Conservation (phyloP, 2,113 vertebrate species). For the Brevimyrus niger region DNA sequence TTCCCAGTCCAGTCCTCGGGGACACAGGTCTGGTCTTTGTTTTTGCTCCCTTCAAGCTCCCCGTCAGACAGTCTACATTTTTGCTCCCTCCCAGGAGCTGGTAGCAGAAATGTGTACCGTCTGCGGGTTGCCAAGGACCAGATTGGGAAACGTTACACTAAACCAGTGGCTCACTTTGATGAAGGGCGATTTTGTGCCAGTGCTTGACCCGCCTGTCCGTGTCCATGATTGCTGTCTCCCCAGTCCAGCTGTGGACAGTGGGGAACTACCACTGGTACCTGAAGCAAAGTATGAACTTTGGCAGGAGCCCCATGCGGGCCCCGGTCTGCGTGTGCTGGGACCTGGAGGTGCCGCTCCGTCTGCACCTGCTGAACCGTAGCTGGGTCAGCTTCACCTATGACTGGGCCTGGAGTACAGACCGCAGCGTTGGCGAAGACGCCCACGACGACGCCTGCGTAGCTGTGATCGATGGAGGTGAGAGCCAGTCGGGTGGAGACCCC, state of each 20-base stretch:
- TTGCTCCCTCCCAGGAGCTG: background rate
- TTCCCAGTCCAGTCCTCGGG: background rate
- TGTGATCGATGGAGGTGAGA: slow-evolving; percentile 86
- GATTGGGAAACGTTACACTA: background rate
- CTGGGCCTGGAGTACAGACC: slow-evolving; percentile 82
- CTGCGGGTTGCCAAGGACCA: background rate
- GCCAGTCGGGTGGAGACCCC: background rate
- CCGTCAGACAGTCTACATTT: background rate
- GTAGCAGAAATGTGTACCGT: background rate
- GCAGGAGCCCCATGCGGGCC: slow-evolving; percentile 47
- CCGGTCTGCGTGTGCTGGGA: slow-evolving; percentile 82
- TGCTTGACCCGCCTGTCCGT: background rate
- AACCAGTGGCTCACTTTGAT: background rate
- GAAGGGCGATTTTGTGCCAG: background rate
- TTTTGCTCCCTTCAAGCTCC: background rate
- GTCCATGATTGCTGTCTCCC: background rate
- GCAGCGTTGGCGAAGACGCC: slow-evolving; percentile 54
- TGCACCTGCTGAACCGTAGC: slow-evolving; percentile 68
- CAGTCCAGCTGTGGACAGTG: slow-evolving; percentile 89
- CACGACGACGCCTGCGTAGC: slow-evolving; percentile 73
- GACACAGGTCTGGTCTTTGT: background rate
- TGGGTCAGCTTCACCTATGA: slow-evolving; percentile 77
- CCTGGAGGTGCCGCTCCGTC: slow-evolving; percentile 57
- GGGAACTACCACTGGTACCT: slow-evolving; percentile 97
- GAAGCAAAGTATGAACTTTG: slow-evolving; percentile 84